Evolutionary conservation across 1,140 invertebrate genomes (phyloP).

Genomic region (Platyscapa corneri): DNA sequence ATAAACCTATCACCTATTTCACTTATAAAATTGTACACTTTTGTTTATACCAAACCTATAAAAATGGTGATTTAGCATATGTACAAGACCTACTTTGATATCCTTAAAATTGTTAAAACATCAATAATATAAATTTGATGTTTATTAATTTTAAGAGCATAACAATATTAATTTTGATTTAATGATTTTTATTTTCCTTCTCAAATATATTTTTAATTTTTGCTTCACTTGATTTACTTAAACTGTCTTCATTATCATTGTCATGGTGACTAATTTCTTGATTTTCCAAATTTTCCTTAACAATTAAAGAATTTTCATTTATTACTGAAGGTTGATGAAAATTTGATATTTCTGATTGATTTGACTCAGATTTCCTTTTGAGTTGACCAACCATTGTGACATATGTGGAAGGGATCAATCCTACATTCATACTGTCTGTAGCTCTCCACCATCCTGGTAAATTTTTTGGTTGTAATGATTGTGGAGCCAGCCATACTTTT

Average conservation of each 20-base stretch:
- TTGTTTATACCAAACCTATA: slow-evolving; percentile 45
- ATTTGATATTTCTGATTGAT: slow-evolving; percentile 34
- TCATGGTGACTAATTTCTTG: slow-evolving; percentile 16
- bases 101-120: slow-evolving; percentile 16
- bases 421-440: slow-evolving; percentile 81
- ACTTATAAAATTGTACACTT: slow-evolving; percentile 11
- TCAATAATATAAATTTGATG: slow-evolving; percentile 20
- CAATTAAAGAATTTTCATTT: background rate
- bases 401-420: slow-evolving; percentile 88
- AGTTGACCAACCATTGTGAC: slow-evolving; percentile 72
- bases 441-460: slow-evolving; percentile 85
- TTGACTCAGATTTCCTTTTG: slow-evolving; percentile 63
- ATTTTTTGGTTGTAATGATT: slow-evolving; percentile 84
- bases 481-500: slow-evolving; percentile 86
- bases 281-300: slow-evolving; percentile 18
- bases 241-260: slow-evolving; percentile 6
- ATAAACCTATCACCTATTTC: background rate
- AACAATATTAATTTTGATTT: slow-evolving; percentile 38
- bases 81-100: slow-evolving; percentile 49
- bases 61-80: slow-evolving; percentile 53
- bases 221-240: slow-evolving; percentile 35
- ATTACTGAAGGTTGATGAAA: slow-evolving; percentile 40
- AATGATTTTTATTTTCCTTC: slow-evolving; percentile 30
- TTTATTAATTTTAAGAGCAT: slow-evolving; percentile 21
- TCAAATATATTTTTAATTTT: slow-evolving; percentile 39